Conservation (phyloP, 2,888 invertebrate genomes). For the Dasypolia templi region DNA sequence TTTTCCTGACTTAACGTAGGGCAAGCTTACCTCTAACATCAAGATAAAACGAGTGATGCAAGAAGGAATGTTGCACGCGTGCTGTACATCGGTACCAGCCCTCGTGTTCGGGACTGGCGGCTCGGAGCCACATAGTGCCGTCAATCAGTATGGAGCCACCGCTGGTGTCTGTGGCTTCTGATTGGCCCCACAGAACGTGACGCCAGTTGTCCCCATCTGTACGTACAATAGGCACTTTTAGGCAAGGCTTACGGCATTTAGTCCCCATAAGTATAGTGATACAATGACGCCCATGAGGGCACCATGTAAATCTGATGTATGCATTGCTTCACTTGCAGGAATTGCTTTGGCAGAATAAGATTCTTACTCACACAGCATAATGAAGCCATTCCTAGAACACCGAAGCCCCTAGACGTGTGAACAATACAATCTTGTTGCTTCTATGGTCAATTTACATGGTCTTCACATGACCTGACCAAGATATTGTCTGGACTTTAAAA, state of each 20-base stretch:
- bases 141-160: constrained; percentile 92
- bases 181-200: constrained; percentile 86
- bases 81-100: constrained; percentile 97
- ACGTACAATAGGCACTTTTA: background rate
- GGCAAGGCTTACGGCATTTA: background rate
- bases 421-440: no score
- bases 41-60: constrained; percentile 86
- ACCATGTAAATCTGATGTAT: background rate
- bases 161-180: constrained; percentile 84
- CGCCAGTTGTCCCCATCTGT: constrained; percentile 88
- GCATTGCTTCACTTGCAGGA: background rate
- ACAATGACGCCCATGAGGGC: background rate
- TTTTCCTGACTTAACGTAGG: background rate
- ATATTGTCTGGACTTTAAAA: no score
- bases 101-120: constrained; percentile 94
- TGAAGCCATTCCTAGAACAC: background rate
- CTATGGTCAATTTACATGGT: no score
- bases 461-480: no score
- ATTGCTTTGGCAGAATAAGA: background rate
- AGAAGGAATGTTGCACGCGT: constrained; percentile 86
- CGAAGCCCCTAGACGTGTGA: fast-evolving
- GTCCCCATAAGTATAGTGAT: background rate
- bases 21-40: constrained; percentile 83
- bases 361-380: background rate
- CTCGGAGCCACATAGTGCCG: constrained; percentile 93